phyloP scores from a whole-genome alignment of 2,797 vertebrate genomes.

The Naso thynnoides region DNA sequence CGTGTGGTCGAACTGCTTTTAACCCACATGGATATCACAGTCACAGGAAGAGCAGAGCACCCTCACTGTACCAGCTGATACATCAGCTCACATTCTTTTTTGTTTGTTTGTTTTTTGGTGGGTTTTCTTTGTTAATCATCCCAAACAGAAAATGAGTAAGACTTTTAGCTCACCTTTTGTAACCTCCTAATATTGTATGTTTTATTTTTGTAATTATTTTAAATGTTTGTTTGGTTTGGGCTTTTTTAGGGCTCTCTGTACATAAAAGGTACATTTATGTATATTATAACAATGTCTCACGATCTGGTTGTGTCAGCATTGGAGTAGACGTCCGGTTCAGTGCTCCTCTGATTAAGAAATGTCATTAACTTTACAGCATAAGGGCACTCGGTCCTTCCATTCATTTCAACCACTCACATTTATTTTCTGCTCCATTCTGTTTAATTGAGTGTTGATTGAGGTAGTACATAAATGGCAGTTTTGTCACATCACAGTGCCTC shows the following conservation, averaged over 20 bases:
- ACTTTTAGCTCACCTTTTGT: slow-evolving; percentile 74
- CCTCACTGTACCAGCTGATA: slow-evolving; percentile 26
- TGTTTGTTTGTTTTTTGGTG: too few species aligned
- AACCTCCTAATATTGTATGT: slow-evolving; percentile 75
- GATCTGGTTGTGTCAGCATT: slow-evolving; percentile 28
- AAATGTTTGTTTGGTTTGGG: slow-evolving; percentile 56
- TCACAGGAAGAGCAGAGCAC: slow-evolving; percentile 56
- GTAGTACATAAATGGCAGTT: slow-evolving; percentile 2
- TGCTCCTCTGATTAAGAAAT: slow-evolving; percentile 44
- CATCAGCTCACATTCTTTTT: slow-evolving; percentile 41
- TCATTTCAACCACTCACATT: slow-evolving; percentile 36
- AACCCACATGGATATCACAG: slow-evolving; percentile 65
- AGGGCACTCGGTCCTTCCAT: slow-evolving; percentile 38
- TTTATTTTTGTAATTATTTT: slow-evolving; percentile 64
- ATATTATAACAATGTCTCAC: slow-evolving; percentile 40
- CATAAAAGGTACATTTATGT: slow-evolving; percentile 22
- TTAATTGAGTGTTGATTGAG: slow-evolving; percentile 28
- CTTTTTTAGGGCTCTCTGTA: slow-evolving; percentile 61
- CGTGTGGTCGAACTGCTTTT: slow-evolving; percentile 60
- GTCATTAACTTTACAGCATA: slow-evolving; percentile 45
- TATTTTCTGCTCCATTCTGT: slow-evolving; percentile 22
- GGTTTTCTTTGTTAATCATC: slow-evolving; percentile 32
- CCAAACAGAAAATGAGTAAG: slow-evolving; percentile 44
- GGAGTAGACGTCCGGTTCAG: slow-evolving; percentile 22
- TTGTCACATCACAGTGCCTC: slow-evolving; percentile 7